Evolutionary conservation across 2,888 invertebrate genomes (phyloP).

Genomic region (Crematogaster levior): DNA sequence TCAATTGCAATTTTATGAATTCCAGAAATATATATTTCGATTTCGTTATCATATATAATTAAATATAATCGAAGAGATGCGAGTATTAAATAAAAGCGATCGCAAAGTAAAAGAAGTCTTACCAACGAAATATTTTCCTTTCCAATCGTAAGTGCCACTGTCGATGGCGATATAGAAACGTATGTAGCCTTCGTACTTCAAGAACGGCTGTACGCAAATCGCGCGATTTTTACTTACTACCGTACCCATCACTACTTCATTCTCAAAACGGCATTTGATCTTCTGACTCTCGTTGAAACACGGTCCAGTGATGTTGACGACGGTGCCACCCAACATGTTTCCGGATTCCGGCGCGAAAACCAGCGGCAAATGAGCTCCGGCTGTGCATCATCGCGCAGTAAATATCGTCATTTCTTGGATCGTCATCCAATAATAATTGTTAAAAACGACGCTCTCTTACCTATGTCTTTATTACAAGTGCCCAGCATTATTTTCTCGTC

Average conservation of each 20-base stretch:
- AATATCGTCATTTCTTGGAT: not conserved
- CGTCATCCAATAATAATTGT: not conserved
- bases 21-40: not conserved
- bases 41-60: not conserved
- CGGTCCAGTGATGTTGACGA: constrained; percentile 98
- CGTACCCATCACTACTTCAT: constrained; percentile 91
- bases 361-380: constrained; percentile 92
- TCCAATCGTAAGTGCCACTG: constrained; percentile 93
- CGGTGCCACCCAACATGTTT: constrained; percentile 98
- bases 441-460: constrained; percentile 85
- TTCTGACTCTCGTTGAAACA: constrained; percentile 93
- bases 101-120: not conserved
- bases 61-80: not conserved
- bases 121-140: constrained; percentile 96
- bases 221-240: constrained; percentile 93
- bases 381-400: constrained; percentile 85
- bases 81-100: not conserved
- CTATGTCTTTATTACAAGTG: constrained; percentile 96
- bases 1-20: not conserved
- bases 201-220: constrained; percentile 94
- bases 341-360: constrained; percentile 98
- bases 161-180: constrained; percentile 94
- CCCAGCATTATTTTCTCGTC: constrained; percentile 98
- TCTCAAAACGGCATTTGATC: constrained; percentile 94
- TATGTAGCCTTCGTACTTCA: constrained; percentile 95